Evolutionary conservation across 30 jellyfish, hydroid and myxozoan species (phyloP).

Genomic region (Cassiopea xamachana): DNA sequence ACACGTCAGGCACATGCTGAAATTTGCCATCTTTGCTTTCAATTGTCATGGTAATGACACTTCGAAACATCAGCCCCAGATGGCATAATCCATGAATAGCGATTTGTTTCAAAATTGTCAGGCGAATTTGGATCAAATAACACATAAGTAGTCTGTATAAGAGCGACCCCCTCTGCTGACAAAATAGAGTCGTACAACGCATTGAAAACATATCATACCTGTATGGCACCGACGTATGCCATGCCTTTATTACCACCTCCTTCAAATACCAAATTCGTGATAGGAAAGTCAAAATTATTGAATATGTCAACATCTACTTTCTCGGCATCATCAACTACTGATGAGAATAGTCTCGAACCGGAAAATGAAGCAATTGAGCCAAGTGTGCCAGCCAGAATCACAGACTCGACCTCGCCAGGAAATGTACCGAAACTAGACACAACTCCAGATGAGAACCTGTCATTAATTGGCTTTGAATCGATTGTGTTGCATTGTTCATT

Average conservation of each 20-base stretch:
- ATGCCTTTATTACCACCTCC: slow-evolving; percentile 97
- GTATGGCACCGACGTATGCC: slow-evolving; percentile 93
- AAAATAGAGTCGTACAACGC: not conserved
- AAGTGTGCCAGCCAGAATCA: slow-evolving; percentile 78
- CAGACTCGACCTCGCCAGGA: slow-evolving; percentile 65
- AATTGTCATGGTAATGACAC: too few relatives aligned
- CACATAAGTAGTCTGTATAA: not conserved
- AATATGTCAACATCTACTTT: slow-evolving; percentile 85
- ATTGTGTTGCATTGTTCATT: not conserved
- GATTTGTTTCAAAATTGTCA: not conserved
- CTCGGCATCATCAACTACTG: slow-evolving; percentile 71
- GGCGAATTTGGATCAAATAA: not conserved
- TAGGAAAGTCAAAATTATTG: slow-evolving; percentile 84
- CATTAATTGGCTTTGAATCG: not conserved
- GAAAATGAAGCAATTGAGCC: slow-evolving; percentile 86
- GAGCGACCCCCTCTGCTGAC: not conserved
- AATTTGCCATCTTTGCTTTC: too few relatives aligned
- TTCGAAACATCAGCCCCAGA: not conserved
- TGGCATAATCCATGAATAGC: not conserved
- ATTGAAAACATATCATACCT: slow-evolving; percentile 26
- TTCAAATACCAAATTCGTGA: slow-evolving; percentile 83
- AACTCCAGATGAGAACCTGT: slow-evolving; percentile 18
- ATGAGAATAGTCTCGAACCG: slow-evolving; percentile 66
- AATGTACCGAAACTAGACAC: slow-evolving; percentile 27
- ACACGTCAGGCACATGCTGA: too few relatives aligned